A percentile compares a stretch with the other conserved stretches of the same genome.
phyloP scores from a whole-genome alignment of 2,113 vertebrate genomes.

The Ochotona curzoniae region DNA sequence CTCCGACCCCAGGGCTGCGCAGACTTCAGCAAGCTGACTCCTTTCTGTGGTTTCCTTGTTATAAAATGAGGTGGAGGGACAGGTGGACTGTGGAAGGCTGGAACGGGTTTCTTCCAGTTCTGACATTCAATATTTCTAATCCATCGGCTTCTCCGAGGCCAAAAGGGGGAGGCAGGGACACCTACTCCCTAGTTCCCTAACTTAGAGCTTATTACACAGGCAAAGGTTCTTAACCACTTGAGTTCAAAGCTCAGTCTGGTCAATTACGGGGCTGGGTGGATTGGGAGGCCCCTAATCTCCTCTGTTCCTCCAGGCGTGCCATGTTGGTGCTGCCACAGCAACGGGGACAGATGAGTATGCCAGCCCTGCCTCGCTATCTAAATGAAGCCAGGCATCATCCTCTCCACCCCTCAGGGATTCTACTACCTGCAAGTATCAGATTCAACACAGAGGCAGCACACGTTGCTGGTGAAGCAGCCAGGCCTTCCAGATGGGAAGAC shows the following conservation, averaged over 20 bases:
- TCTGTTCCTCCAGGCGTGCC: neutral
- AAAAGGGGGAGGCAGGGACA: conserved; percentile 1
- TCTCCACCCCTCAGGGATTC: neutral
- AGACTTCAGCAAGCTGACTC: conserved; percentile 27
- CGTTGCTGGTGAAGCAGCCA: neutral
- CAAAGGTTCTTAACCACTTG: conserved; percentile 6
- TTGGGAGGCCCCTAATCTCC: neutral
- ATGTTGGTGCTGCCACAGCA: neutral
- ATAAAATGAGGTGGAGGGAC: neutral
- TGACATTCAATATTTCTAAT: conserved; percentile 53
- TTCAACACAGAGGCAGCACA: neutral
- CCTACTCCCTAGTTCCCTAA: conserved; percentile 43
- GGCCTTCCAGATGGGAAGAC: neutral
- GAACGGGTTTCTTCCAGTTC: conserved; percentile 36
- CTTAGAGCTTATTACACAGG: conserved; percentile 13
- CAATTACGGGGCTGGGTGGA: conserved; percentile 21
- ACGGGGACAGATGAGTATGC: neutral
- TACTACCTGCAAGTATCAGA: neutral
- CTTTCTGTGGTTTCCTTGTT: conserved; percentile 53
- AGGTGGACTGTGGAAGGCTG: conserved; percentile 15
- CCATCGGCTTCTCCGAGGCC: conserved; percentile 31
- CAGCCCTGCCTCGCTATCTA: neutral
- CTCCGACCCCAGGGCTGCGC: conserved; percentile 34
- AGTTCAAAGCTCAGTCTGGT: conserved; percentile 52
- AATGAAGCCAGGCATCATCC: neutral